phyloP scores from a whole-genome alignment of 2,797 vertebrate genomes.

The Sebastes elongatus region DNA sequence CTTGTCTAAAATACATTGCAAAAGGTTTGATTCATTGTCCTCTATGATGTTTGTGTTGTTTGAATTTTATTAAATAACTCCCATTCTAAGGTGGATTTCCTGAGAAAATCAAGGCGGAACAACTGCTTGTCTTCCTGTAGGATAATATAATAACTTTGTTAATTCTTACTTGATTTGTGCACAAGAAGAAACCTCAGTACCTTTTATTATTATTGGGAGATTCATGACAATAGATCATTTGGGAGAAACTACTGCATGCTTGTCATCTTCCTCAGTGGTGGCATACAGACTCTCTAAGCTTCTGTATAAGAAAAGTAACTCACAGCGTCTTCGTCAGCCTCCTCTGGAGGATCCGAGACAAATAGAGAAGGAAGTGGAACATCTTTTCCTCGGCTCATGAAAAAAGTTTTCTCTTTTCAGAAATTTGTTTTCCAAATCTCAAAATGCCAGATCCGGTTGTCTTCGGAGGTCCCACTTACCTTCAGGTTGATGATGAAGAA shows the following conservation, averaged over 20 bases:
- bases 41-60: conserved; percentile 3
- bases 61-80: conserved; percentile 5
- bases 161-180: not conserved
- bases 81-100: conserved; percentile 11
- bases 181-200: not conserved
- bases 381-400: not conserved
- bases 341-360: conserved; percentile 25
- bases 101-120: not conserved
- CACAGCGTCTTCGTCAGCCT: conserved; percentile 37
- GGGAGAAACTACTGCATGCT: not conserved
- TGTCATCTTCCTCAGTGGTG: not conserved
- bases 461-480: conserved; percentile 63
- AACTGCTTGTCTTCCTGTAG: not conserved
- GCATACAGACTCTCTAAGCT: not conserved
- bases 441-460: conserved; percentile 10
- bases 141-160: not conserved
- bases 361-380: not conserved
- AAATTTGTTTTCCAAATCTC: conserved; percentile 14
- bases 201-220: not conserved
- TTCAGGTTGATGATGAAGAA: conserved; percentile 20
- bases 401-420: conserved; percentile 1
- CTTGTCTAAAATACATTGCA: conserved; percentile 9
- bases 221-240: not conserved
- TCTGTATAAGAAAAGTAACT: conserved; percentile 26
- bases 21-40: conserved; percentile 35